phyloP scores from a whole-genome alignment of 2,888 invertebrate species.

The Arrhopalites spinosus region DNA sequence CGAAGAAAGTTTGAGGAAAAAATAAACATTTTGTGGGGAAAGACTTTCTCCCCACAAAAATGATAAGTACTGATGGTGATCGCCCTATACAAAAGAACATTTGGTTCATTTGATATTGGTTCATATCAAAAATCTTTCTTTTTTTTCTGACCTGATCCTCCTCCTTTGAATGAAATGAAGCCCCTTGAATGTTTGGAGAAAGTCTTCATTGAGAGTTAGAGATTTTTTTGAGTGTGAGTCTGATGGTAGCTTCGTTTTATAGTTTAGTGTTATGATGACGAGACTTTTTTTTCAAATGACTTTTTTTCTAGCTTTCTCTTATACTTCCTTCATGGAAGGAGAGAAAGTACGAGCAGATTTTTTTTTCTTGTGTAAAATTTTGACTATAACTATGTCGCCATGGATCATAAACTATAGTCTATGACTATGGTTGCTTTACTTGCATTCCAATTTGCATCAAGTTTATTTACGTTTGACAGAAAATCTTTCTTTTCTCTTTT shows the following conservation, averaged over 20 bases:
- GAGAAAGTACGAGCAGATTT: neutral
- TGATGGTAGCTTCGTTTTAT: neutral
- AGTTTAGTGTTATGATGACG: slow-evolving; percentile 9
- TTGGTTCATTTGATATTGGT: too few species aligned
- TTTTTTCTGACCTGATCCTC: too few species aligned
- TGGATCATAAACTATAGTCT: slow-evolving; percentile 28
- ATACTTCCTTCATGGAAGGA: neutral
- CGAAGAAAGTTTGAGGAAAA: neutral
- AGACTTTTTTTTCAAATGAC: neutral
- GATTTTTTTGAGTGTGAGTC: neutral
- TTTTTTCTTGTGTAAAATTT: too few species aligned
- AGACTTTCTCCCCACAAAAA: neutral
- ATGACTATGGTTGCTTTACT: slow-evolving; percentile 31
- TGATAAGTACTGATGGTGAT: too few species aligned
- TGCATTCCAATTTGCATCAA: slow-evolving; percentile 32
- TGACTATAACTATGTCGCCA: neutral
- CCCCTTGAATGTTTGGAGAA: too few species aligned
- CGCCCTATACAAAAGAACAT: too few species aligned
- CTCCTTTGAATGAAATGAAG: too few species aligned
- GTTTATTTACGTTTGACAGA: slow-evolving; percentile 30
- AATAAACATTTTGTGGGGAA: neutral
- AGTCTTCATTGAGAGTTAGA: too few species aligned
- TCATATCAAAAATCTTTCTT: too few species aligned
- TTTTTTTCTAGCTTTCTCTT: neutral
- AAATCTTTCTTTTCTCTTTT: neutral